Evolutionary conservation across 2,888 invertebrate genomes (phyloP).

Genomic region (Diarsia mendica): DNA sequence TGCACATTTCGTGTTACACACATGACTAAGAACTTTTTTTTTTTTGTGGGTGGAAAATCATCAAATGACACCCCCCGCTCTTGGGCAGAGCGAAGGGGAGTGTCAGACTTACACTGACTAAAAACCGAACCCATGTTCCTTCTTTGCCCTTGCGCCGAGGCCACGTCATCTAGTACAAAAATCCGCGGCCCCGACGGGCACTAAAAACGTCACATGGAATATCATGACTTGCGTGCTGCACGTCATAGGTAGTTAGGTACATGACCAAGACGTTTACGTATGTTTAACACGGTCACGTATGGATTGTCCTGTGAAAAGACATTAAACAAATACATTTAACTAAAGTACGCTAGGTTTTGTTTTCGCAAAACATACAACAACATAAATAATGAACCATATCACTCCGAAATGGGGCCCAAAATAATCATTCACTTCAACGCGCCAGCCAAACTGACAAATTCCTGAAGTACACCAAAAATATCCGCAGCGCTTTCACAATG

Average conservation of each 20-base stretch:
- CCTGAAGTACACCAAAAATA: conserved; percentile 57
- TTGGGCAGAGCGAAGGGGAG: no score
- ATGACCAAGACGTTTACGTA: neutral
- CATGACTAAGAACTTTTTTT: no score
- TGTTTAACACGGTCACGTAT: neutral
- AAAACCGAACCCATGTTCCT: no score
- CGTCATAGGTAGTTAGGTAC: neutral
- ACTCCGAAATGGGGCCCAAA: neutral
- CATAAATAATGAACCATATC: neutral
- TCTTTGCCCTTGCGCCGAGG: no score
- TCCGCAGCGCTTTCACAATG: conserved; percentile 37
- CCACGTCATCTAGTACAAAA: no score
- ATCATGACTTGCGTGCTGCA: neutral
- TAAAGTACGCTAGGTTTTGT: neutral
- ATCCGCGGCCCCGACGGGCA: no score
- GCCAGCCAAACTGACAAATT: conserved; percentile 51
- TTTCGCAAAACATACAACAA: neutral
- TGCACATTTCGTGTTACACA: neutral
- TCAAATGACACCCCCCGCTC: no score
- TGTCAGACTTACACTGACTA: no score
- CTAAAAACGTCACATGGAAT: neutral
- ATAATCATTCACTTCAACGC: conserved; percentile 24
- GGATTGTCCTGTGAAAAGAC: neutral
- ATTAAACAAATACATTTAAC: conserved; percentile 12
- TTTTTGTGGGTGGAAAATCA: no score